Conservation (phyloP, 2,113 vertebrate species). For the Gymnobelideus leadbeateri region DNA sequence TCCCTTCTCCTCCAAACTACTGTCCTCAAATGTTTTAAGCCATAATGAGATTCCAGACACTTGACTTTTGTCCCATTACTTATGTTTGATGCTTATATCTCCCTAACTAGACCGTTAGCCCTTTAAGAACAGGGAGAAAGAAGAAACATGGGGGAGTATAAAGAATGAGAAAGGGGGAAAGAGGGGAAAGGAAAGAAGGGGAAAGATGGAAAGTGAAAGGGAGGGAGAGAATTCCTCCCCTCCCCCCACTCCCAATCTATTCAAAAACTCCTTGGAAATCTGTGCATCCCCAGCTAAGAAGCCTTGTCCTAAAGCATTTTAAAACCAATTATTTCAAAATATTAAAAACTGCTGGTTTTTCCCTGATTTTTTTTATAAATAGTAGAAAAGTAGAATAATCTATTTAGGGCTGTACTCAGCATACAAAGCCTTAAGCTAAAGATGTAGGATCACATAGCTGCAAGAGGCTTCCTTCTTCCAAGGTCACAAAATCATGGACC, state of each 20-base stretch:
- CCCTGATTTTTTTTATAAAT: background rate
- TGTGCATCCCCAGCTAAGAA: background rate
- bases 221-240: no score
- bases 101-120: background rate
- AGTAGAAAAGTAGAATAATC: background rate
- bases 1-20: background rate
- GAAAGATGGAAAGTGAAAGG: background rate
- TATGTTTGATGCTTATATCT: background rate
- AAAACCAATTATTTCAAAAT: background rate
- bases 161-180: background rate
- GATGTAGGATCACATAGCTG: background rate
- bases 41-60: background rate
- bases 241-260: no score
- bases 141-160: background rate
- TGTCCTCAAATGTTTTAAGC: background rate
- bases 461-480: background rate
- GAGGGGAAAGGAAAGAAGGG: background rate
- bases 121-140: background rate
- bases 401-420: background rate
- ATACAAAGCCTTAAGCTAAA: background rate
- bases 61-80: background rate
- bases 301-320: background rate
- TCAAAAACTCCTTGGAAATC: background rate
- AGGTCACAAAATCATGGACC: background rate
- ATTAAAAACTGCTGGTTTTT: background rate